phyloP scores from a whole-genome alignment of 2,797 vertebrate species.

The Clarias fuscus region DNA sequence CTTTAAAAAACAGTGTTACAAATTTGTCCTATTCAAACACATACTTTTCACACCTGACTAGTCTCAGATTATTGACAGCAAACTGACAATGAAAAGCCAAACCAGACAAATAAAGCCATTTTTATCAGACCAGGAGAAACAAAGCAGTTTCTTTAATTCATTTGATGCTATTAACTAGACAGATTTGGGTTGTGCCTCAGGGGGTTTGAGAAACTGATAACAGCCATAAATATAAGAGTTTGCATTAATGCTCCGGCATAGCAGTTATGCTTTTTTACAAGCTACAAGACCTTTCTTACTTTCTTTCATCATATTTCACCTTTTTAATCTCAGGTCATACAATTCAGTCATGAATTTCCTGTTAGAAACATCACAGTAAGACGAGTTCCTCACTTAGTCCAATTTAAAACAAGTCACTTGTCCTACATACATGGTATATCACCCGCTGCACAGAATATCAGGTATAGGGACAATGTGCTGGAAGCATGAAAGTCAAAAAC shows the following conservation, averaged over 20 bases:
- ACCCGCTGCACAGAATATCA: neutral
- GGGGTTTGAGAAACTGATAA: neutral
- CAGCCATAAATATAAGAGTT: neutral
- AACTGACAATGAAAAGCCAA: neutral
- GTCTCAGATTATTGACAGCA: neutral
- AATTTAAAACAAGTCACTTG: too few species aligned
- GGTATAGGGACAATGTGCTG: neutral
- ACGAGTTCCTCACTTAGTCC: neutral
- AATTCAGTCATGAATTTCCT: neutral
- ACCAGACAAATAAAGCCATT: neutral
- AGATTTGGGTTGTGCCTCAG: neutral
- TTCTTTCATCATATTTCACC: neutral
- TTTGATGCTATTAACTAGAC: constrained; percentile 31
- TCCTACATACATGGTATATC: neutral
- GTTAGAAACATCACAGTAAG: neutral
- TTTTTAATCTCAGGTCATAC: neutral
- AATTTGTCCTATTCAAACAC: neutral
- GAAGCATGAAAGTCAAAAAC: neutral
- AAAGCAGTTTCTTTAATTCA: constrained; percentile 25
- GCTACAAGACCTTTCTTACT: neutral
- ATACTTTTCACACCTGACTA: neutral
- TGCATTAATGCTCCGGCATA: neutral
- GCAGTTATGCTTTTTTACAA: neutral
- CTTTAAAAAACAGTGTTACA: neutral
- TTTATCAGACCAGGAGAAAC: neutral